Conservation (phyloP, 1,140 invertebrate species). For the Potamilus streckersoni region DNA sequence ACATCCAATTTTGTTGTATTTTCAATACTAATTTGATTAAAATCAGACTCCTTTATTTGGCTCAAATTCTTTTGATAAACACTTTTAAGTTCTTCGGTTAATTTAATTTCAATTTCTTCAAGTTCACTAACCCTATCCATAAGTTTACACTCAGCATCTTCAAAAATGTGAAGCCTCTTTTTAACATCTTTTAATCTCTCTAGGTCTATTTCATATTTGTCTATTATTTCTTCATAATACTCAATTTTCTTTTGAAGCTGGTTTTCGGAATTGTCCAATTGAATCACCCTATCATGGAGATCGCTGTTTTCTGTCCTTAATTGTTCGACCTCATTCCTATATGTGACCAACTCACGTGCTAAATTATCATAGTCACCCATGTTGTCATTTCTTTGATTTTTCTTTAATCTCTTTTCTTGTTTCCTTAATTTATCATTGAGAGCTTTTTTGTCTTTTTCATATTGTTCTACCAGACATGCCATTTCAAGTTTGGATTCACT, state of each 20-base stretch:
- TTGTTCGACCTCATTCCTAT: conserved; percentile 43
- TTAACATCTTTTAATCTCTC: neutral
- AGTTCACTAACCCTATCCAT: conserved; percentile 44
- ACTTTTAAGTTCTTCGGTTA: conserved; percentile 25
- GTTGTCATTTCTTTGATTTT: conserved; percentile 28
- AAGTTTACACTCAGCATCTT: conserved; percentile 36
- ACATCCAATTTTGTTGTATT: neutral
- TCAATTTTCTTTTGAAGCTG: conserved; percentile 37
- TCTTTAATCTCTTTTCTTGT: conserved; percentile 28
- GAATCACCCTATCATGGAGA: conserved; percentile 40
- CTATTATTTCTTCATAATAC: conserved; percentile 28
- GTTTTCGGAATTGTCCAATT: conserved; percentile 43
- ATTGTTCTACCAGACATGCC: neutral
- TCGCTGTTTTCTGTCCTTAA: conserved; percentile 41
- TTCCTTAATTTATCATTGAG: conserved; percentile 27
- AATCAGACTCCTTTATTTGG: neutral
- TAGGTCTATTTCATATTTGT: conserved; percentile 23
- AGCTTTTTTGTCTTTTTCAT: conserved; percentile 37
- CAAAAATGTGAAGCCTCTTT: conserved; percentile 26
- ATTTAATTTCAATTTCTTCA: conserved; percentile 31
- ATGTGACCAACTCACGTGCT: conserved; percentile 24
- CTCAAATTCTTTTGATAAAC: neutral
- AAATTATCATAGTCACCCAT: conserved; percentile 22
- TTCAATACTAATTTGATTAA: neutral
- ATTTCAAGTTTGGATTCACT: too few species aligned